Percentiles rank a stretch among this genome's conserved stretches.
Evolutionary conservation across 35 echinoderm and acorn worm genomes (phyloP).

Genomic region (Heliocidaris erythrogramma): DNA sequence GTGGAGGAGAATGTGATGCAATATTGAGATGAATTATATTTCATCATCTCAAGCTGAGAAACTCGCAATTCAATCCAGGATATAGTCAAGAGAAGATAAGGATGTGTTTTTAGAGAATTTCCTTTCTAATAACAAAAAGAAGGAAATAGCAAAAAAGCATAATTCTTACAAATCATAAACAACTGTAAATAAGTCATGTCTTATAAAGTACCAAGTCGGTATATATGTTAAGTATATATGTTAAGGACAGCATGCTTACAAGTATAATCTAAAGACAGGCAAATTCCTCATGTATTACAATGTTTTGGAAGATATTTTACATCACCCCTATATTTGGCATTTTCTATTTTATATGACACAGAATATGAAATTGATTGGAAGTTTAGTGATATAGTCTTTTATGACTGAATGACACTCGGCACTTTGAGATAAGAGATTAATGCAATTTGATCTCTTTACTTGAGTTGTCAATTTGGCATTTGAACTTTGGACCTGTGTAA

Average conservation of each 20-base stretch:
- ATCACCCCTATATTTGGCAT: not conserved
- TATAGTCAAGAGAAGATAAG: too few relatives aligned
- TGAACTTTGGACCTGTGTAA: constrained; percentile 31
- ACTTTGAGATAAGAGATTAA: not conserved
- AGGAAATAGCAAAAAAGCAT: too few relatives aligned
- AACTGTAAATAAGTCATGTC: too few relatives aligned
- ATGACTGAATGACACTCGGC: not conserved
- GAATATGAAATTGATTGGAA: not conserved
- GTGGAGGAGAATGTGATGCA: not conserved
- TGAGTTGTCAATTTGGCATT: constrained; percentile 37
- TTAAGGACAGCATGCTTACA: too few relatives aligned
- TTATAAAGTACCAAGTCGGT: too few relatives aligned
- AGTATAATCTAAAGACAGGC: not conserved
- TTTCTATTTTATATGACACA: not conserved
- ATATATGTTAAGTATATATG: too few relatives aligned
- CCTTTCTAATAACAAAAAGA: too few relatives aligned
- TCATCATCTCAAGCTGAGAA: too few relatives aligned
- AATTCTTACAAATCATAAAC: too few relatives aligned
- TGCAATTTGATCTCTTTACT: constrained; percentile 36
- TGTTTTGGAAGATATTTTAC: not conserved
- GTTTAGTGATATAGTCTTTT: not conserved
- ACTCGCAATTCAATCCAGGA: too few relatives aligned
- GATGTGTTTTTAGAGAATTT: too few relatives aligned
- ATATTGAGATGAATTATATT: too few relatives aligned
- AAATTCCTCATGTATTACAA: not conserved